phyloP scores from a whole-genome alignment of 2,113 vertebrate species.

The Oreochromis spilurus region DNA sequence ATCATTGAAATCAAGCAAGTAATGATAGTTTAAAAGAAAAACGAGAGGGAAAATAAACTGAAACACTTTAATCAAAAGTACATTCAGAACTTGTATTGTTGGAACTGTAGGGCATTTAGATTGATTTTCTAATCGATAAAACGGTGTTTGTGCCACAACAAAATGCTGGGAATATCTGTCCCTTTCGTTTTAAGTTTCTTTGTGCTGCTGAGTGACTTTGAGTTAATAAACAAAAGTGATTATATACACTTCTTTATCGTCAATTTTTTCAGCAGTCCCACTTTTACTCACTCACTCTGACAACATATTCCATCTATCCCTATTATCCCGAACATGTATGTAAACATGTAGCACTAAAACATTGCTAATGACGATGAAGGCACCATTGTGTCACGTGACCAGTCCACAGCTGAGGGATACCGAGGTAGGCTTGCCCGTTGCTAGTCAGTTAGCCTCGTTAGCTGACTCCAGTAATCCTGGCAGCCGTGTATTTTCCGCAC shows the following conservation, averaged over 20 bases:
- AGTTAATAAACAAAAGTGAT: not conserved
- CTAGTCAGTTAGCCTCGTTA: conserved; percentile 57
- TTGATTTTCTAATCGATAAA: not conserved
- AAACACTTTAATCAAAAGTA: not conserved
- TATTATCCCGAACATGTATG: not conserved
- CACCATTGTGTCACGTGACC: conserved; percentile 54
- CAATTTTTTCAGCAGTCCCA: not conserved
- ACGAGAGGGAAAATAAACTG: not conserved
- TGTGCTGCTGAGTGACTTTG: not conserved
- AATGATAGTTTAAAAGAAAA: not conserved
- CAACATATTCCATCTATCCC: too few relatives aligned
- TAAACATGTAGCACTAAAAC: not conserved
- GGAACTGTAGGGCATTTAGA: not conserved
- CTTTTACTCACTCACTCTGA: not conserved
- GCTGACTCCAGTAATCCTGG: conserved; percentile 30
- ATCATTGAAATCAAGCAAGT: not conserved
- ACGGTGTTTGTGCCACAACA: not conserved
- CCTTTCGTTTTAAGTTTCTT: not conserved
- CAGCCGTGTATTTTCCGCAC: not conserved
- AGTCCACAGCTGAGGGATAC: conserved; percentile 60
- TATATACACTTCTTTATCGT: not conserved
- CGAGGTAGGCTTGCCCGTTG: conserved; percentile 44
- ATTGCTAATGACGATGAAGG: not conserved
- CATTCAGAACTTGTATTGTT: not conserved
- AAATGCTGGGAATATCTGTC: not conserved